Conservation (phyloP, 2,888 invertebrate genomes). For the Calliphora vomitoria region DNA sequence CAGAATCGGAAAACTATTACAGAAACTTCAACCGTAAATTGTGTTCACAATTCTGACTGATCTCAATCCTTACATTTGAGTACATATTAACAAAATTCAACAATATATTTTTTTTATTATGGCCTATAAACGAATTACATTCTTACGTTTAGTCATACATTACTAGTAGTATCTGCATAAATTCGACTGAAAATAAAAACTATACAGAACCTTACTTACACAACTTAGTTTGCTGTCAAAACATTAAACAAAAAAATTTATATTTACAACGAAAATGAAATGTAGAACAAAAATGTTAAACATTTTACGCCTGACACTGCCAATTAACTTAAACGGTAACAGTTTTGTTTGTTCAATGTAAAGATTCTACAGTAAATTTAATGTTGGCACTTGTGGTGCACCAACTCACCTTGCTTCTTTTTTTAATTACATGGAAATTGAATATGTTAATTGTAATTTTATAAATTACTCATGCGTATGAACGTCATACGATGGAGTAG, state of each 20-base stretch:
- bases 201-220: constrained; percentile 1
- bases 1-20: too few species aligned
- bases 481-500: constrained; percentile 3
- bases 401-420: neutral
- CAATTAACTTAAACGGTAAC: constrained; percentile 58
- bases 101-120: neutral
- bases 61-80: neutral
- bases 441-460: constrained; percentile 35
- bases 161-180: constrained; percentile 41
- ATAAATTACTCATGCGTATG: constrained; percentile 15
- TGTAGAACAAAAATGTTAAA: constrained; percentile 52
- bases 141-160: constrained; percentile 37
- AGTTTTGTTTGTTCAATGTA: constrained; percentile 37
- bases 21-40: neutral
- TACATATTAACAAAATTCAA: constrained; percentile 13
- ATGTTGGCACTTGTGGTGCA: constrained; percentile 22
- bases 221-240: neutral
- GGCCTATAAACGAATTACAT: constrained; percentile 42
- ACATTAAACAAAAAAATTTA: neutral
- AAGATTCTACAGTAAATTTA: constrained; percentile 25
- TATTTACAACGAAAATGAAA: constrained; percentile 34
- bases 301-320: constrained; percentile 56
- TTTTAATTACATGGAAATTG: constrained; percentile 32
- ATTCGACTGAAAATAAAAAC: neutral
- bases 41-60: neutral